Conservation (phyloP, 2,888 invertebrate species). For the Ectemnius continuus region DNA sequence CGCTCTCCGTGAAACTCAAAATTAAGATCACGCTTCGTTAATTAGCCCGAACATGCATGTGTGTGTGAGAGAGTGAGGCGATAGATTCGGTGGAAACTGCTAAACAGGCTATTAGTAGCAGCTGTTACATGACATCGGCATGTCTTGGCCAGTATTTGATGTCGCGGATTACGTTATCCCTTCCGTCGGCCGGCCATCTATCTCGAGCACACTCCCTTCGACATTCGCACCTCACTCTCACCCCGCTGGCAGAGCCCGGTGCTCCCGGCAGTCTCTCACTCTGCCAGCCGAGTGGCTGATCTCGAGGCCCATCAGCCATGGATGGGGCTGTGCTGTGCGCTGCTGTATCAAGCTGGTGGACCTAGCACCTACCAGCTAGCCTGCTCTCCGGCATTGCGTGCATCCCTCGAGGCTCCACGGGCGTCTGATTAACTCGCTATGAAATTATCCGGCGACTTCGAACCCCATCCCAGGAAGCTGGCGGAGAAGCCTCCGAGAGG, state of each 20-base stretch:
- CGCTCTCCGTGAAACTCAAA: too few relatives aligned
- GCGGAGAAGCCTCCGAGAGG: too few relatives aligned
- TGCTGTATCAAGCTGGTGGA: not conserved
- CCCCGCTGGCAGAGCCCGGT: not conserved
- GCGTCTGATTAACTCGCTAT: constrained; percentile 68
- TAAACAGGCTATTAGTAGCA: constrained; percentile 68
- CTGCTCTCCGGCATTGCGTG: constrained; percentile 32
- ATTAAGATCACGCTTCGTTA: not conserved
- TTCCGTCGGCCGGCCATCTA: constrained; percentile 7
- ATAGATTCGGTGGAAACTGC: constrained; percentile 45
- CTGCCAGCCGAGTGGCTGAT: not conserved
- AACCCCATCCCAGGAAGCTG: constrained; percentile 9
- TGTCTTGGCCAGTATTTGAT: constrained; percentile 63
- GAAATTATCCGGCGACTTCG: constrained; percentile 60
- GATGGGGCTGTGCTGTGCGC: too few relatives aligned
- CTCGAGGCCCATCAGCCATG: too few relatives aligned
- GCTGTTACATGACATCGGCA: constrained; percentile 69
- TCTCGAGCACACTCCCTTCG: not conserved
- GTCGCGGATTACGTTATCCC: constrained; percentile 49
- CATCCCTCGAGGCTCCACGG: constrained; percentile 51
- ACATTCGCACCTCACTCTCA: constrained; percentile 10
- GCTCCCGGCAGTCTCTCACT: not conserved
- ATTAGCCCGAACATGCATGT: not conserved
- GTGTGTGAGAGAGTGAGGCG: constrained; percentile 13
- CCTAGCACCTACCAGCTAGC: constrained; percentile 9